phyloP scores from a whole-genome alignment of 2,113 vertebrate species.

The Oryzias woworae region DNA sequence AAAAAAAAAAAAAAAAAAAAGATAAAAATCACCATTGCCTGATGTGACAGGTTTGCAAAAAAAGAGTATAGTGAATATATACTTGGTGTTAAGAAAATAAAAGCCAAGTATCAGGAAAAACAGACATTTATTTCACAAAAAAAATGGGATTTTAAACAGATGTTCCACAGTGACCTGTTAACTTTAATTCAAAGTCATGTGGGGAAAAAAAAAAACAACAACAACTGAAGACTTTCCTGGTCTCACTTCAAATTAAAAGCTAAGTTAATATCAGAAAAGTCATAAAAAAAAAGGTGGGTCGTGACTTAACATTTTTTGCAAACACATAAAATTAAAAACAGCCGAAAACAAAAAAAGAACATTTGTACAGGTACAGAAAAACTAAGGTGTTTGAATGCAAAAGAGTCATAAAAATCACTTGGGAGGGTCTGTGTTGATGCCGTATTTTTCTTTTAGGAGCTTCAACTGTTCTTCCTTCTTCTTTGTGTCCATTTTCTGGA shows the following conservation, averaged over 20 bases:
- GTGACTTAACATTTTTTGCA: no score
- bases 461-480: conserved; percentile 99
- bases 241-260: not conserved
- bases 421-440: conserved; percentile 97
- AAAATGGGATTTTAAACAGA: conserved; percentile 3
- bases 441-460: conserved; percentile 97
- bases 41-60: no score
- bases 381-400: not conserved
- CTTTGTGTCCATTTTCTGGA: conserved; percentile 99
- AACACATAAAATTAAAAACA: not conserved
- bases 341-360: not conserved
- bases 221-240: not conserved
- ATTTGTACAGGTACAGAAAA: conserved; percentile 19
- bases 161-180: no score
- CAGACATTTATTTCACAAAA: conserved; percentile 66
- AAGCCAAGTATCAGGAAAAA: conserved; percentile 29
- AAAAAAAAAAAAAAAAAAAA: no score
- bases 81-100: not conserved
- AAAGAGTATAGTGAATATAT: no score
- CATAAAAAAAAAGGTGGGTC: no score
- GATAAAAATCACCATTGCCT: no score
- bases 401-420: conserved; percentile 75
- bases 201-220: not conserved
- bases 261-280: no score
- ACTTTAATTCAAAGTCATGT: conserved; percentile 20